Base-by-base conservation (phyloP, 2,888 invertebrate species). In the Alsophila aescularia region DNA sequence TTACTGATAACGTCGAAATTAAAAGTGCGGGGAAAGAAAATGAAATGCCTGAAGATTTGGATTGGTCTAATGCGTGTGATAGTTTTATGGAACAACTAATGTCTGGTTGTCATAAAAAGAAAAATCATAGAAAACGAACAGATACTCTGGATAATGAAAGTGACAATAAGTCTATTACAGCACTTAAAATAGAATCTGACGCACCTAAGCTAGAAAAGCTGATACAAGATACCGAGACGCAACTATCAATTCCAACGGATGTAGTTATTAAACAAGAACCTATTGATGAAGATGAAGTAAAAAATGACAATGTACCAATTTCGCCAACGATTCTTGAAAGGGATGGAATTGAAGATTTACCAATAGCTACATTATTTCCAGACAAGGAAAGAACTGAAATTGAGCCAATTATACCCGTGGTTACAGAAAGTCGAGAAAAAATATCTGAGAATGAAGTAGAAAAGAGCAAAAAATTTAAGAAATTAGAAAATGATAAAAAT, bases 1-100 rank as follows among this genome's bases (percentile, higher is more conserved):
- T 78, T 58, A 60, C 81, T 53, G 80, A 83, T 55, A 67, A 59
- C 47, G 60, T 75, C 53, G 76, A 78, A 66, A 62, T 72, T 13
- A 67, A 73, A 56, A 55, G 41, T 56, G 21, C 67, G 34, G 59
- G 66, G 52, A 48, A 58, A 45, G 31, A 51, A 31, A 61, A 56
- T 52, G 62, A 63, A 40, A 42, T 40, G 24, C 52, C 75, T 50
- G 85, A 88, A 53, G 91, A 92, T 63, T 76, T 85, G 56, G 85
- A 88, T 72, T 96, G 96, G 94, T 93, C 93, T 43, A 94, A 91
- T 72, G 93, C 96, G 13, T 96, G 96, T 85, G 96, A 96, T 81
- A 95, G 92, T 82, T 96, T 96, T 77, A 93, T 96, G 82, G 95
- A 96, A 77, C 96, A 96, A 81, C 82, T 96, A 39, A 93, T 93